Percentiles rank a stretch among this genome's conserved stretches.
These are phyloP conservation scores for Onychomys torridus DNA, from an alignment of 2,797 vertebrate genomes.

Conservation along the genomic window DNA sequence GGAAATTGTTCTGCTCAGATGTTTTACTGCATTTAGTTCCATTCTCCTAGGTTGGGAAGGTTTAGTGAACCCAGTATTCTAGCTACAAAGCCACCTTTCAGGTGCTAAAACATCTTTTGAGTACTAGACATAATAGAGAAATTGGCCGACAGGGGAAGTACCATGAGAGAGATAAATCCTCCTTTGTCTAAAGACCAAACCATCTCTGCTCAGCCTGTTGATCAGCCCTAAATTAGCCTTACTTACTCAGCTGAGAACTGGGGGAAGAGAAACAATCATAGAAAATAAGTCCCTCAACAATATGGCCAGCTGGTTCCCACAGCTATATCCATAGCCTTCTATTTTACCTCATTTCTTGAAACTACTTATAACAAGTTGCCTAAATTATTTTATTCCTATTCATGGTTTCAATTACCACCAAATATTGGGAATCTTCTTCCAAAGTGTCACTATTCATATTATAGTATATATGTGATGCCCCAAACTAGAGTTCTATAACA, in stretches of 20 bases:
- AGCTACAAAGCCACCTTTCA: constrained; percentile 37
- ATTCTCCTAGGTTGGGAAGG: neutral
- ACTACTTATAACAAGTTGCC: neutral
- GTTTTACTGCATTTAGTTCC: constrained; percentile 33
- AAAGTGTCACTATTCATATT: constrained; percentile 22
- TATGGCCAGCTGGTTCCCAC: neutral
- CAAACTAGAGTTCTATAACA: neutral
- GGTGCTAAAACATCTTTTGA: neutral
- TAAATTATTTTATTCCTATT: constrained; percentile 18
- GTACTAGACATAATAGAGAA: constrained; percentile 16
- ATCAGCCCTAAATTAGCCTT: neutral
- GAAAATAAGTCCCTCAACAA: neutral
- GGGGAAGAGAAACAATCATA: neutral
- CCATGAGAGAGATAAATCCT: neutral
- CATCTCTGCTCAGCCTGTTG: neutral
- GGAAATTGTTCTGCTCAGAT: neutral
- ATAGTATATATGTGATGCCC: neutral
- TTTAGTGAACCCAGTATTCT: neutral
- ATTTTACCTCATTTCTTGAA: neutral
- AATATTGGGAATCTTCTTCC: neutral
- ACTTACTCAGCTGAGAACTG: neutral
- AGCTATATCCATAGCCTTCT: neutral
- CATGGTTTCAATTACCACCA: constrained; percentile 35
- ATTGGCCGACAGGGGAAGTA: neutral
- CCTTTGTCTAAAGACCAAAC: neutral